A percentile compares a stretch with the other conserved stretches of the same genome.
These are phyloP conservation scores for Dynastes tityus DNA, from an alignment of 2,888 invertebrate species.

Conservation along the genomic window DNA sequence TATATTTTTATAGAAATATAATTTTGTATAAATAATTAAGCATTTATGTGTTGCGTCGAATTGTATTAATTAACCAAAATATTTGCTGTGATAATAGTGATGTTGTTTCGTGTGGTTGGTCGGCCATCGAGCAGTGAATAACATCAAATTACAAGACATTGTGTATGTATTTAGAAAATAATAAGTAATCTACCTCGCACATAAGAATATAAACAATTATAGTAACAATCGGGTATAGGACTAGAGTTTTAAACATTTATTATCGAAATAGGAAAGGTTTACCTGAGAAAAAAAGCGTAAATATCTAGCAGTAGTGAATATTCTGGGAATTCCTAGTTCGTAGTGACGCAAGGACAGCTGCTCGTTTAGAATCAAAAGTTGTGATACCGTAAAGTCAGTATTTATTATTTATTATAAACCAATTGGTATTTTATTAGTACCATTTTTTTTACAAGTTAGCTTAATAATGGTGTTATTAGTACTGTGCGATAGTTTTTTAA, in stretches of 20 bases:
- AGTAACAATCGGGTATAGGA: constrained; percentile 57
- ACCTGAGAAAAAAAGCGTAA: constrained; percentile 60
- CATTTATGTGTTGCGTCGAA: constrained; percentile 20
- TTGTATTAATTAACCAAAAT: constrained; percentile 12
- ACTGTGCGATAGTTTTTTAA: constrained; percentile 62
- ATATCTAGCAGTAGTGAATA: constrained; percentile 60
- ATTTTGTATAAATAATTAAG: constrained; percentile 32
- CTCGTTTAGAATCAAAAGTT: constrained; percentile 44
- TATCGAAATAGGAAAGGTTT: constrained; percentile 56
- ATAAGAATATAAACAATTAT: constrained; percentile 30
- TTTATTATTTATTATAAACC: constrained; percentile 47
- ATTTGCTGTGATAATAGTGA: constrained; percentile 49
- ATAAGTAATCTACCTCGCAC: constrained; percentile 64
- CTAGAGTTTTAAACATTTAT: constrained; percentile 58
- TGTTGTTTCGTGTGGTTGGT: constrained; percentile 79
- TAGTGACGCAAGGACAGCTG: constrained; percentile 64
- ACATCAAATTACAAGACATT: constrained; percentile 74
- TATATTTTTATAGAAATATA: constrained; percentile 27
- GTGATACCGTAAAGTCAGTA: constrained; percentile 51
- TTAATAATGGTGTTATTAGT: constrained; percentile 44
- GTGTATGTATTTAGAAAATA: constrained; percentile 67
- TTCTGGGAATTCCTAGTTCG: constrained; percentile 64
- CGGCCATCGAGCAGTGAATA: constrained; percentile 81
- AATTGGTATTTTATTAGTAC: constrained; percentile 33
- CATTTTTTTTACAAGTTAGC: constrained; percentile 27